Evolutionary conservation across 64 coral and sea anemone genomes (phyloP).

Genomic region (Porites australiensis): DNA sequence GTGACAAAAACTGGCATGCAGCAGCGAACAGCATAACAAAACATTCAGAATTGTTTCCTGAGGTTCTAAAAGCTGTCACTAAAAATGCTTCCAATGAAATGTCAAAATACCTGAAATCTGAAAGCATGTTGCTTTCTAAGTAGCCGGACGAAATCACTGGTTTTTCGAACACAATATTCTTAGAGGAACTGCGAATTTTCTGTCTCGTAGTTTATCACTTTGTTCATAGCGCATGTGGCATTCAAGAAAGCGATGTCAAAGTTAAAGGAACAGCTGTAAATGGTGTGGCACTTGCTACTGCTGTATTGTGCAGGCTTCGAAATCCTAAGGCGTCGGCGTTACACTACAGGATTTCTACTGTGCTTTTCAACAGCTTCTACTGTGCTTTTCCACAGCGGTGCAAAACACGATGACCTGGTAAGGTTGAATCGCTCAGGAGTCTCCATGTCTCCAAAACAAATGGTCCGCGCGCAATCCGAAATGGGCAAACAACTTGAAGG

Average conservation of each 20-base stretch:
- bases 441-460: conserved; percentile 12
- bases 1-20: conserved; percentile 43
- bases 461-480: background rate
- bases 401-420: conserved; percentile 16
- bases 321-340: conserved; percentile 13
- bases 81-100: conserved; percentile 28
- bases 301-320: background rate
- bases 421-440: conserved; percentile 42
- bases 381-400: conserved; percentile 30
- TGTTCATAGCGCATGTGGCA: conserved; percentile 6
- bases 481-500: conserved; percentile 19
- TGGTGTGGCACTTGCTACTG: conserved; percentile 25
- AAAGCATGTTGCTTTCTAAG: conserved; percentile 47
- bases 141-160: conserved; percentile 41
- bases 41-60: conserved; percentile 23
- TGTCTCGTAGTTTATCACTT: conserved; percentile 19
- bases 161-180: conserved; percentile 28
- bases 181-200: conserved; percentile 44
- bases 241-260: background rate
- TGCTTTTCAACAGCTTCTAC: conserved; percentile 44
- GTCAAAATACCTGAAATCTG: conserved; percentile 5
- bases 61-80: conserved; percentile 13
- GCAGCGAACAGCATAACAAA: conserved; percentile 27
- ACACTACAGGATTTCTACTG: conserved; percentile 35
- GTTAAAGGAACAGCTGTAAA: background rate